Evolutionary conservation across 2,797 vertebrate genomes (phyloP).

Genomic region (Paratrypauchen microcephalus): DNA sequence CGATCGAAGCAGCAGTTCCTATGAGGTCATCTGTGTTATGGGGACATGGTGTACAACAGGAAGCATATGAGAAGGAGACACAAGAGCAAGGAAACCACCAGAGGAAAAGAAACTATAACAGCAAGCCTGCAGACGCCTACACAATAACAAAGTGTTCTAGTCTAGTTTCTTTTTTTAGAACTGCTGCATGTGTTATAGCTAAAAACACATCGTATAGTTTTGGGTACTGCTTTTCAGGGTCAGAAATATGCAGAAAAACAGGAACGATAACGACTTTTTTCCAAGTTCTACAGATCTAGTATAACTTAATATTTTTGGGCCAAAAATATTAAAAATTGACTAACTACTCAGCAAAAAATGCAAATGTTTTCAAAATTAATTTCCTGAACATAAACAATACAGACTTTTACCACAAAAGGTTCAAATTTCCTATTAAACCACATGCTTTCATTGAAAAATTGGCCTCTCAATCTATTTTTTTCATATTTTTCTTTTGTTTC

Average conservation of each 20-base stretch:
- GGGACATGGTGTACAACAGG: slow-evolving; percentile 48
- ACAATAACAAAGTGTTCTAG: not conserved
- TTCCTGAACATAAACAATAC: no score
- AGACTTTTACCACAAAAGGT: no score
- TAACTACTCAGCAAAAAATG: no score
- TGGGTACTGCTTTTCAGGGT: not conserved
- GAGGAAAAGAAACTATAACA: not conserved
- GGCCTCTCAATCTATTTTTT: not conserved
- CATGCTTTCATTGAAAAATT: no score
- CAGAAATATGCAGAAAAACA: not conserved
- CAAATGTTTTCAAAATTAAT: no score
- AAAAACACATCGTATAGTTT: not conserved
- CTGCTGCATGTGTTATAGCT: not conserved
- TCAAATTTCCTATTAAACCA: no score
- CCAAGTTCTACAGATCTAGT: not conserved
- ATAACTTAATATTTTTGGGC: not conserved
- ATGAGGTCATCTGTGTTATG: slow-evolving; percentile 19
- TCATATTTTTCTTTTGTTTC: no score
- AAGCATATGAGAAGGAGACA: slow-evolving; percentile 4
- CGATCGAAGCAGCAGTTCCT: slow-evolving; percentile 27
- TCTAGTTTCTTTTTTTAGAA: not conserved
- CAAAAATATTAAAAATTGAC: not conserved
- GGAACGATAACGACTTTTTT: not conserved
- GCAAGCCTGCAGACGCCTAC: not conserved
- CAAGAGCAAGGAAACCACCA: not conserved